These are phyloP conservation scores for Marmota monax DNA, from an alignment of 2,113 vertebrate genomes.

Conservation along the genomic window DNA sequence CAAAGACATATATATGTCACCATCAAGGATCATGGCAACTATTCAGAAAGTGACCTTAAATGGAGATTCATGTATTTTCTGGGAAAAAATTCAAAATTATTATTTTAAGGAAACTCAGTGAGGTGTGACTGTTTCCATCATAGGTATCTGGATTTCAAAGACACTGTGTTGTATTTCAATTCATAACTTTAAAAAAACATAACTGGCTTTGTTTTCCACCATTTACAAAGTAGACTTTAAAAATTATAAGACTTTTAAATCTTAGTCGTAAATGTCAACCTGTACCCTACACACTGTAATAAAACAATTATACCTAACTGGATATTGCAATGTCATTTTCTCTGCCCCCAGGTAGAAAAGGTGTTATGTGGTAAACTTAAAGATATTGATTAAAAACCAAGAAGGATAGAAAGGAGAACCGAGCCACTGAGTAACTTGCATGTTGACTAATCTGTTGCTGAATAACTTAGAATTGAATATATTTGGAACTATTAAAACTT, in stretches of 20 bases:
- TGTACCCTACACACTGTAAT: not conserved
- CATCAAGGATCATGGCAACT: not conserved
- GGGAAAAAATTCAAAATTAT: not conserved
- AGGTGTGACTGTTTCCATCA: not conserved
- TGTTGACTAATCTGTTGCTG: not conserved
- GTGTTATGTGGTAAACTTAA: not conserved
- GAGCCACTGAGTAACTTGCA: not conserved
- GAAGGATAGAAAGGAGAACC: not conserved
- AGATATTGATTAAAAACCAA: not conserved
- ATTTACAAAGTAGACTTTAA: not conserved
- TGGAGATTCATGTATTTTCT: not conserved
- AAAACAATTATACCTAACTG: conserved; percentile 18
- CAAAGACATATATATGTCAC: not conserved
- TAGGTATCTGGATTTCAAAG: not conserved
- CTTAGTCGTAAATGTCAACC: not conserved
- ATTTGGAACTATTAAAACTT: not conserved
- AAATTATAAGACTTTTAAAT: not conserved
- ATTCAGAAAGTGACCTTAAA: not conserved
- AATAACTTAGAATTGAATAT: not conserved
- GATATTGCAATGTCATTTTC: not conserved
- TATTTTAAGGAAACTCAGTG: not conserved
- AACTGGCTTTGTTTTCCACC: not conserved
- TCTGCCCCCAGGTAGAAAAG: not conserved
- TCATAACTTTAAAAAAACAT: conserved; percentile 14
- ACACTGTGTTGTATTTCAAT: not conserved